Percentiles rank a stretch among this genome's conserved stretches.
phyloP scores from a whole-genome alignment of 1,140 invertebrate genomes.

The Lepidotrigona ventralis region DNA sequence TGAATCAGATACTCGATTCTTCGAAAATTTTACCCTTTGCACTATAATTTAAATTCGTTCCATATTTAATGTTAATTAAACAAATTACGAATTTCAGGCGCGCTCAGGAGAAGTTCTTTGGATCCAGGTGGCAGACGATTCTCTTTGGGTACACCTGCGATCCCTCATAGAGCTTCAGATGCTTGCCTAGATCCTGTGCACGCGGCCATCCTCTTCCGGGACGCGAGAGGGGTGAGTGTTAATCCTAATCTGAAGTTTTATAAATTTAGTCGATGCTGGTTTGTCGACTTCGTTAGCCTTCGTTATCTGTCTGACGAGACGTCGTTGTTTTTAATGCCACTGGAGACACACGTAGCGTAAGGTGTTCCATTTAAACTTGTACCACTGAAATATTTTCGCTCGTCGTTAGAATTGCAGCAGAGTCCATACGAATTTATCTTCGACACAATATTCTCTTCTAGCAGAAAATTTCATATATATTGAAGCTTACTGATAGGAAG shows the following conservation, averaged over 20 bases:
- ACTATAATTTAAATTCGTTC: background rate
- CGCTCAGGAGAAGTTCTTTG: constrained; percentile 86
- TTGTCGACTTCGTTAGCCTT: too few relatives aligned
- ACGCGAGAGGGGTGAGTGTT: constrained; percentile 92
- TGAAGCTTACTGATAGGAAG: too few relatives aligned
- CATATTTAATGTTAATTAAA: too few relatives aligned
- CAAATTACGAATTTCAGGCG: constrained; percentile 80
- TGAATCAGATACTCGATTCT: constrained; percentile 15
- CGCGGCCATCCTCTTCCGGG: constrained; percentile 92
- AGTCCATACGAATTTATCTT: too few relatives aligned
- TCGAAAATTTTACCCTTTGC: background rate
- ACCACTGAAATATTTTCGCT: too few relatives aligned
- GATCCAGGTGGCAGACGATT: constrained; percentile 87
- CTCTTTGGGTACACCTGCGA: constrained; percentile 84
- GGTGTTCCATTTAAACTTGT: background rate
- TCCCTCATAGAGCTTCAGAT: constrained; percentile 85
- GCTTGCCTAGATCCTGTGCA: constrained; percentile 90
- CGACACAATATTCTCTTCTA: too few relatives aligned
- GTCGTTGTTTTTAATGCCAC: background rate
- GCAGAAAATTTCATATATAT: too few relatives aligned
- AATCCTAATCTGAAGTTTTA: background rate
- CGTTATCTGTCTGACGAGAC: background rate
- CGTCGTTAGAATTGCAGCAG: too few relatives aligned
- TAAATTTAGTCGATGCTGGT: background rate
- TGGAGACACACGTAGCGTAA: background rate